A percentile compares a stretch with the other conserved stretches of the same genome.
Conservation (phyloP, 2,797 vertebrate species). For the Lepilemur ruficaudatus region DNA sequence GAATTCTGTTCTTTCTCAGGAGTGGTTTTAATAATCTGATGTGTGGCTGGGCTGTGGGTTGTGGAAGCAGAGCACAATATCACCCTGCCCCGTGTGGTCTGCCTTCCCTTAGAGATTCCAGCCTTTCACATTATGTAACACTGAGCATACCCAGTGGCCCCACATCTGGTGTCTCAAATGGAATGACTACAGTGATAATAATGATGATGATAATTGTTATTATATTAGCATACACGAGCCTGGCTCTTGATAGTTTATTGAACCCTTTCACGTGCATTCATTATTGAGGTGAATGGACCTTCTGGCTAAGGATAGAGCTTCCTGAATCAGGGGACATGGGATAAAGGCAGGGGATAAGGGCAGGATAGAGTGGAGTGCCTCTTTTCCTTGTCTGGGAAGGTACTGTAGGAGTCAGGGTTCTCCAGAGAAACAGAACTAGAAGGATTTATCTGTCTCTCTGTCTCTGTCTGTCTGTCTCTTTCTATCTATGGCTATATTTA, state of each 20-base stretch:
- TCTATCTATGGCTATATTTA: background rate
- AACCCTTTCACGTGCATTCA: background rate
- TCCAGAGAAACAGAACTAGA: background rate
- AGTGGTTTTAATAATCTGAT: constrained; percentile 58
- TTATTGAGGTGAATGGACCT: background rate
- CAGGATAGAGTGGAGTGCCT: background rate
- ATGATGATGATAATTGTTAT: no score
- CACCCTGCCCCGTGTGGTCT: constrained; percentile 12
- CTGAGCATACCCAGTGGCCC: background rate
- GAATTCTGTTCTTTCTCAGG: constrained; percentile 66
- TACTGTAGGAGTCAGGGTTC: background rate
- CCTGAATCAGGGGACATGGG: background rate
- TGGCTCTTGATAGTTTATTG: background rate
- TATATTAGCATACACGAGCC: background rate
- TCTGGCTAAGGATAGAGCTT: background rate
- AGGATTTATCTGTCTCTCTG: background rate
- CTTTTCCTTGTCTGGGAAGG: background rate
- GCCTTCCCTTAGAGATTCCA: background rate
- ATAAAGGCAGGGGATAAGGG: background rate
- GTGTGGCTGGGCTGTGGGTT: constrained; percentile 66
- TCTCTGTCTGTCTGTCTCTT: background rate
- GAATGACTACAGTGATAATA: background rate
- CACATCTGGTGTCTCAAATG: background rate
- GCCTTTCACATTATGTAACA: constrained; percentile 38
- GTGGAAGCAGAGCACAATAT: background rate